Evolutionary conservation across 2,113 vertebrate genomes (phyloP).

Genomic region (Sprattus sprattus): DNA sequence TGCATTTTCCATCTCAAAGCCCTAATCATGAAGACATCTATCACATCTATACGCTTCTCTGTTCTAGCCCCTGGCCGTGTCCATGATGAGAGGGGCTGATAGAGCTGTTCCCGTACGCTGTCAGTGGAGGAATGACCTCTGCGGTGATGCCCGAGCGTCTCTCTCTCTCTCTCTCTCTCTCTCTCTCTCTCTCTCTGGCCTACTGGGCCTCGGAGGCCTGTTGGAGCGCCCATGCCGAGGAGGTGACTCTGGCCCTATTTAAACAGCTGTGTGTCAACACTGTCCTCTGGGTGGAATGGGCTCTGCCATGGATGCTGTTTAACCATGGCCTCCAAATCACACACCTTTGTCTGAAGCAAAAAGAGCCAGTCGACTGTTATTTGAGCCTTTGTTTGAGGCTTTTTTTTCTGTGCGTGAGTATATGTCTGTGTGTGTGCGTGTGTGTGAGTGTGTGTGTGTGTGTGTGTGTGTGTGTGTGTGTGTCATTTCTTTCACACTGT

Average conservation of each 20-base stretch:
- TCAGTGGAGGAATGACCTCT: constrained; percentile 15
- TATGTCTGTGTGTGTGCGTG: background rate
- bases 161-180: background rate
- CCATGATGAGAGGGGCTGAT: background rate
- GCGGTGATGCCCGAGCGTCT: background rate
- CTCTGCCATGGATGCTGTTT: constrained; percentile 36
- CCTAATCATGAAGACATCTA: constrained; percentile 5
- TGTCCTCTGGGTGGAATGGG: constrained; percentile 36
- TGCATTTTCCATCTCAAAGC: constrained; percentile 2
- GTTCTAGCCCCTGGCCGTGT: background rate
- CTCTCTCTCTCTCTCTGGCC: background rate
- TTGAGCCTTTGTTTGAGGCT: constrained; percentile 15
- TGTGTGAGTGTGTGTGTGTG: background rate
- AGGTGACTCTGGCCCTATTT: constrained; percentile 52
- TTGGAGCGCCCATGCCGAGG: constrained; percentile 20
- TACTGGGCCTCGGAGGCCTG: constrained; percentile 14
- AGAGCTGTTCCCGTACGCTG: constrained; percentile 10
- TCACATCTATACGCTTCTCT: background rate
- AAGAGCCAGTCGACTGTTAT: constrained; percentile 15
- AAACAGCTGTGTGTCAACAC: constrained; percentile 61
- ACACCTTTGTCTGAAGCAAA: constrained; percentile 28
- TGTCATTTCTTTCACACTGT: background rate
- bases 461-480: background rate
- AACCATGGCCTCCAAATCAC: constrained; percentile 36
- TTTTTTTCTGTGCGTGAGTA: background rate